Evolutionary conservation across 1,140 invertebrate species (phyloP), one percentile per base, ranked within the genome.

Genomic region (Glomeris maerens): DNA sequence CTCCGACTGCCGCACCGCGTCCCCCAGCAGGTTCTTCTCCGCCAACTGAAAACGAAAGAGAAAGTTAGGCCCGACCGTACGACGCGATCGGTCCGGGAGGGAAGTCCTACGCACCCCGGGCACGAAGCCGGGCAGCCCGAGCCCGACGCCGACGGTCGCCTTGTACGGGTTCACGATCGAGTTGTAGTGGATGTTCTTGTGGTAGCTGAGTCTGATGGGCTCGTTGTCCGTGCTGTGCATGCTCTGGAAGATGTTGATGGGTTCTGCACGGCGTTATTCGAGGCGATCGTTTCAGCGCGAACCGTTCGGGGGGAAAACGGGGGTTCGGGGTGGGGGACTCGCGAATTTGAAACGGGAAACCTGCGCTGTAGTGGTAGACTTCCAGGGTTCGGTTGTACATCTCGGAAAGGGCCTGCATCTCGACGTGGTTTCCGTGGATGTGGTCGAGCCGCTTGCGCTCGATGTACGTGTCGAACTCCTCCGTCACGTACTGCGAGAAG

Each of bases 361-460:
- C 80, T 61, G 77, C 74, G 59, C 80, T 78, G 62, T 93, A 93
- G 62, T 88, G 86, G 67, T 87, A 94, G 3, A 94, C 81, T 71
- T 94, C 87, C 54, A 94, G 82, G n/a, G 82, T 83, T 55, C 89
- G 73, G 68, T 89, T 91, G 64, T 88, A 94, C 67, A 94, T 80
- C 73, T 94, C 89, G 55, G 83, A 85, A 72, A 94, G 80, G 25
- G 89, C 89, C 67, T 94, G 89, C 63, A 94, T 87, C 70, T 94
- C 89, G 57, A 94, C 79, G 65, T 94, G 89, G 70, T 94, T 94
- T 31, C 89, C 89, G 69, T 92, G 89, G 40, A 84, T 83, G 64
- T 79, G 77, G 53, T 82, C 78, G 50, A 75, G 70, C 5, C 83
- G 70, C 68, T 88, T 88, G 21, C 89, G 72, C 61, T 78, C 77